A percentile compares a stretch with the other conserved stretches of the same genome.
Evolutionary conservation across 2,888 invertebrate genomes (phyloP).

Genomic region (Patella pellucida): DNA sequence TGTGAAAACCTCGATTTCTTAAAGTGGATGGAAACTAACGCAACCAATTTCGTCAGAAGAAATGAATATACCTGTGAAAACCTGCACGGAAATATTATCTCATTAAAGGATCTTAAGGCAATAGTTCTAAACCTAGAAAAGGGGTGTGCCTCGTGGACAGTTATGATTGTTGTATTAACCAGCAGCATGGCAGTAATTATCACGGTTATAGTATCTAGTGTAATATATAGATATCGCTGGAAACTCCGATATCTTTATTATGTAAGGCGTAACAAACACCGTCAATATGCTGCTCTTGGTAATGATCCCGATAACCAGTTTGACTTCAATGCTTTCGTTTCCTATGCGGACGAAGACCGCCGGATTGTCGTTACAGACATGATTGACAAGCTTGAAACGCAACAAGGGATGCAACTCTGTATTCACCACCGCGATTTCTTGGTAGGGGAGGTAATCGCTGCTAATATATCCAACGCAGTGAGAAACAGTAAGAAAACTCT

Average conservation of each 20-base stretch:
- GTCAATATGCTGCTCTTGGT: constrained; percentile 14
- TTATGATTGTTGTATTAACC: constrained; percentile 16
- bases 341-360: constrained; percentile 33
- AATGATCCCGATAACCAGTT: constrained; percentile 20
- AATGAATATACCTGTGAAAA: constrained; percentile 24
- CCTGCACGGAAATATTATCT: background rate
- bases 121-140: constrained; percentile 10
- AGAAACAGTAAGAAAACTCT: constrained; percentile 30
- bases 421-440: constrained; percentile 36
- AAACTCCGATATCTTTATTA: constrained; percentile 19
- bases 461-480: constrained; percentile 35
- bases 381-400: constrained; percentile 28
- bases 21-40: constrained; percentile 29
- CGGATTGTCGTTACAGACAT: constrained; percentile 17
- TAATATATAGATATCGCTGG: constrained; percentile 22
- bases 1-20: constrained; percentile 28
- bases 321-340: constrained; percentile 31
- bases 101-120: background rate
- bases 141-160: constrained; percentile 24
- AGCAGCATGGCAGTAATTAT: constrained; percentile 16
- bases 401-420: constrained; percentile 23
- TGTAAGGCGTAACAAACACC: constrained; percentile 4
- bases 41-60: constrained; percentile 18
- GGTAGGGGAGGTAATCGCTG: constrained; percentile 28
- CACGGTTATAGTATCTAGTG: constrained; percentile 14